phyloP scores from a whole-genome alignment of 92 coral and sea anemone genomes.

The Phenganax marumi region DNA sequence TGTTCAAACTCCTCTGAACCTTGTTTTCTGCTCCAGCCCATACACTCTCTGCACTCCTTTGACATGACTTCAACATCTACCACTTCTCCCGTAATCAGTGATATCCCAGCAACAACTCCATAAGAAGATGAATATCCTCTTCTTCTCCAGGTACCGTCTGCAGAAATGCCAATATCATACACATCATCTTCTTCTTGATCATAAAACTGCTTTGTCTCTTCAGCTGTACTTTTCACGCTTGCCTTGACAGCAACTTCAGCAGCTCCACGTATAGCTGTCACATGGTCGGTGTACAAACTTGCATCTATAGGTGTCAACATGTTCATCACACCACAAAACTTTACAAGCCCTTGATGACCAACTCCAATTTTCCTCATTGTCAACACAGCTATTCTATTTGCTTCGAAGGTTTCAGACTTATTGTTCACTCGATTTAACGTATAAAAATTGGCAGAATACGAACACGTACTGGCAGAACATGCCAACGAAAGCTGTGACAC shows the following conservation, averaged over 20 bases:
- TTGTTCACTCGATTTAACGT: slow-evolving; percentile 40
- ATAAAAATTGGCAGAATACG: slow-evolving; percentile 42
- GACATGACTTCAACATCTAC: slow-evolving; percentile 51
- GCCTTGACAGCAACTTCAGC: slow-evolving; percentile 46
- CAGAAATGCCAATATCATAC: slow-evolving; percentile 49
- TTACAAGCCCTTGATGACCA: slow-evolving; percentile 61
- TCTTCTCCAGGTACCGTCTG: slow-evolving; percentile 54
- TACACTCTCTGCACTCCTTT: slow-evolving; percentile 43
- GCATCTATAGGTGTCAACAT: slow-evolving; percentile 57
- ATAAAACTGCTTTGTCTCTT: slow-evolving; percentile 46
- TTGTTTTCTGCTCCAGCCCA: slow-evolving; percentile 51
- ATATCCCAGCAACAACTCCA: slow-evolving; percentile 52
- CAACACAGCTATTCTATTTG: slow-evolving; percentile 57
- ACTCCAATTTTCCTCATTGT: slow-evolving; percentile 54
- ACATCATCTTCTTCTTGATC: slow-evolving; percentile 45
- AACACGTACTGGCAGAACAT: slow-evolving; percentile 38
- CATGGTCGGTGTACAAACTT: slow-evolving; percentile 51
- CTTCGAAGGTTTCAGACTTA: slow-evolving; percentile 45
- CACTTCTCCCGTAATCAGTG: slow-evolving; percentile 53
- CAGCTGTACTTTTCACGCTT: slow-evolving; percentile 49
- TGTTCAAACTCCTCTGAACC: slow-evolving; percentile 47
- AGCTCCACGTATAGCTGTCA: slow-evolving; percentile 43
- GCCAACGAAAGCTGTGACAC: slow-evolving; percentile 48
- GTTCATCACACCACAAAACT: slow-evolving; percentile 52
- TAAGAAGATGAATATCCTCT: slow-evolving; percentile 53